These are phyloP conservation scores for Sphyrna mokarran DNA, from an alignment of 2,113 vertebrate species.

Conservation along the genomic window DNA sequence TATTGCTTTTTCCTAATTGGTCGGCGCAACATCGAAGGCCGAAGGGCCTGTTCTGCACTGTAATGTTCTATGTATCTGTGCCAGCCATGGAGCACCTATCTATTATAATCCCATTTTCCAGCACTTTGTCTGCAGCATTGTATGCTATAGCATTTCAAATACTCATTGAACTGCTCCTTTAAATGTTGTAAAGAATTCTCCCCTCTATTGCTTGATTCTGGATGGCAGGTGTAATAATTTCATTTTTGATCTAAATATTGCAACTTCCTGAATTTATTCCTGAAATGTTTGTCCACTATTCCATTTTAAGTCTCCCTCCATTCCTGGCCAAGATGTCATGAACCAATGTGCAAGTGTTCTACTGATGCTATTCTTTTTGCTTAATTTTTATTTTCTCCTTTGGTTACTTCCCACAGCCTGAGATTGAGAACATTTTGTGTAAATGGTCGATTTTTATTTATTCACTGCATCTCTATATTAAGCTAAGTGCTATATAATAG, in stretches of 20 bases:
- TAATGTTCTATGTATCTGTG: too few species aligned
- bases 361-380: neutral
- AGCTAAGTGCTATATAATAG: neutral
- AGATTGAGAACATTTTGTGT: neutral
- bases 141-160: too few species aligned
- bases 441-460: neutral
- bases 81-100: too few species aligned
- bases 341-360: neutral
- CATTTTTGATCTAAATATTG: neutral
- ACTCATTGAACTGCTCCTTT: too few species aligned
- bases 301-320: neutral
- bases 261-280: neutral
- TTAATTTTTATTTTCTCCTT: neutral
- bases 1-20: too few species aligned
- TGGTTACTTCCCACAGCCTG: neutral
- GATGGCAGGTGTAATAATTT: neutral
- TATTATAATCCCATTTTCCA: too few species aligned
- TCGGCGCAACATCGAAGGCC: too few species aligned
- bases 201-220: neutral
- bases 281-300: neutral
- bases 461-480: neutral
- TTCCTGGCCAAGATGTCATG: neutral
- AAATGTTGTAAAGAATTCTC: too few species aligned
- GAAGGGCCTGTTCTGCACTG: too few species aligned
- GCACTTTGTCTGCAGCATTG: too few species aligned